Base-by-base conservation (phyloP, 1,140 invertebrate genomes). In the Fopius arisanus region DNA sequence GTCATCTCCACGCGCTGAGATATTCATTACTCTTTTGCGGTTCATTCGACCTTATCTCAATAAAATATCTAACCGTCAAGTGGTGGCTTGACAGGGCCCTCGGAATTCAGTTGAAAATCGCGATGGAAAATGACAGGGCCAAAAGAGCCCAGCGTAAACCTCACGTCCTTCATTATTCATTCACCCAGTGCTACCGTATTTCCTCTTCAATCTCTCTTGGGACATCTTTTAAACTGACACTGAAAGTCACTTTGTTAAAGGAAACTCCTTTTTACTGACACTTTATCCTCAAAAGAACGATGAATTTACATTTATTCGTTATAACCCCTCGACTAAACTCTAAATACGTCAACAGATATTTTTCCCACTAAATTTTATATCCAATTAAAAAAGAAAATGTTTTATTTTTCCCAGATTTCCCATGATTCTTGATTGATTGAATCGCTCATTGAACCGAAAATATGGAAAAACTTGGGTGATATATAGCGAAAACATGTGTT, bases 101-200 rank as follows among this genome's bases (percentile, higher is more conserved):
- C 26, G 23, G 54, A 41, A 68, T 41, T 51, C 23, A 31, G 3
- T 51, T 51, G 19, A 29, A 70, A 33, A 28, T 70, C 29, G 28
- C 19, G 41, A 37, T 59, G 43, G 48, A 59, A 70, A 70, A 70
- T 70, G 48, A 70, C 48, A 69, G 67, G 59, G 68, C 29, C 23
- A 65, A 65, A 65, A 59, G 51, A 33, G 26, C 51, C 16, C 29
- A 31, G 51, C 33, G 48, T 31, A 48, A 41, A 31, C 26, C 67
- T 23, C 51, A 59, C 43, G 23, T 70, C 67, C 12, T 70, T 70
- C 68, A 70, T 70, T 70, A 70, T 62, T 70, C 68, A 70, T 70
- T 31, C 29, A 48, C 29, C 12, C 12, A 65, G 28, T 65, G n/a
- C 62, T 21, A 26, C 14, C 10, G 54, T 59, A 59, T 59, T 59